A percentile compares a stretch with the other conserved stretches of the same genome.
phyloP scores from a whole-genome alignment of 1,140 invertebrate genomes.

The Bombus affinis region DNA sequence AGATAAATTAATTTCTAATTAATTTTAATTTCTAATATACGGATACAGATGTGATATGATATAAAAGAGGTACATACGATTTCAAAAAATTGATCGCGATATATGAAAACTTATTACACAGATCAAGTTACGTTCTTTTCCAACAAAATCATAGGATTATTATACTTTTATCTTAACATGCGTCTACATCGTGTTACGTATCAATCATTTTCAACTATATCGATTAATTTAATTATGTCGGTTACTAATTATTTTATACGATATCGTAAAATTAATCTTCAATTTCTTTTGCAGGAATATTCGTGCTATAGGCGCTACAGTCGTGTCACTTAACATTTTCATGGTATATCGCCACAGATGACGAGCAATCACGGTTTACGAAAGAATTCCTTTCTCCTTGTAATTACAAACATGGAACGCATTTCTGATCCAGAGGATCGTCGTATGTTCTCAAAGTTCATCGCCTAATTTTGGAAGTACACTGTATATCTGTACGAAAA shows the following conservation, averaged over 20 bases:
- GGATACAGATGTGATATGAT: no score
- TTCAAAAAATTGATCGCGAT: no score
- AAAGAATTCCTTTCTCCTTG: not conserved
- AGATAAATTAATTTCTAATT: no score
- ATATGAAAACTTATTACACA: no score
- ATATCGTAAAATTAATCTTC: not conserved
- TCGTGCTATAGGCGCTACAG: not conserved
- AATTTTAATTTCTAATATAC: no score
- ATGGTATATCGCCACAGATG: not conserved
- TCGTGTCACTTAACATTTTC: not conserved
- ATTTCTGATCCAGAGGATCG: not conserved
- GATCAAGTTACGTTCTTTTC: no score
- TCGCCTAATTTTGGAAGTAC: not conserved
- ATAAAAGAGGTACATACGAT: no score
- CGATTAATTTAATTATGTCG: not conserved
- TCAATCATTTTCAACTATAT: not conserved
- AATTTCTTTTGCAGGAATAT: not conserved
- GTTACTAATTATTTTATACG: not conserved
- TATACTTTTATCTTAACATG: not conserved
- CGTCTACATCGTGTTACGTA: not conserved
- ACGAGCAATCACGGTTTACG: not conserved
- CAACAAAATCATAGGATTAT: no score
- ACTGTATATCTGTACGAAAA: constrained; percentile 28
- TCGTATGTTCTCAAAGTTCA: not conserved
- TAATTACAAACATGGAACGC: not conserved